Base-by-base conservation (phyloP, 1,140 invertebrate genomes). In the Parapsyche elsis region DNA sequence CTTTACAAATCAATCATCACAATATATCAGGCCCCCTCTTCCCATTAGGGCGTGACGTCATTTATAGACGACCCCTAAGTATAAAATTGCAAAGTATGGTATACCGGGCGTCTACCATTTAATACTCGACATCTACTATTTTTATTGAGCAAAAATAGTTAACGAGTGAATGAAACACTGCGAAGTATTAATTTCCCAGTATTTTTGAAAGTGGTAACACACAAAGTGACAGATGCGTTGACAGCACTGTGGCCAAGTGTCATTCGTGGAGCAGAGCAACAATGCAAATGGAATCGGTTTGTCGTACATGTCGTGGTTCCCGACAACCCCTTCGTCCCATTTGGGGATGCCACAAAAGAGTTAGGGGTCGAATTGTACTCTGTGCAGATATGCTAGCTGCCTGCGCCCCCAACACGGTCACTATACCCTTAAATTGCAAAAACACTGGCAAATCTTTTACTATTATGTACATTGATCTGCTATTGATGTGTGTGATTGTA, bases 371-470 rank as follows among this genome's bases (percentile, higher is more conserved):
- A 2, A 16, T 9, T 1, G 21, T 75, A 1, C 24, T 30, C 45
- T 57, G 76, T 38, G 74, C 59, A 24, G 81, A 83, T 23, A 83
- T 83, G 82, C 46, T 83, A 1, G 9, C 78, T 14, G 64, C 80
- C 10, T 83, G 80, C 44, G 76, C 74, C 9, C 64, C 80, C 30
- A 46, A 79, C 7, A 59, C 80, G 9, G 82, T 81, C 59, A 75
- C 59, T 70, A 57, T 70, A 21, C 71, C 26, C 21, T 71, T 21
- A 53, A n/a, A n/a, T n/a, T n/a, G n/a, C n/a, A n/a, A n/a, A n/a
- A n/a, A n/a, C n/a, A n/a, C n/a, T n/a, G n/a, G n/a, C n/a, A n/a
- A 78, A 57, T 78, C 26, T 75, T 64, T 75, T 46, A 24, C 59
- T 49, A 45, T 67, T 67, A 0, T 24, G 7, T 61, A 26, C 23